Evolutionary conservation across 2,888 invertebrate genomes (phyloP).

Genomic region (Chymomyza amoena): DNA sequence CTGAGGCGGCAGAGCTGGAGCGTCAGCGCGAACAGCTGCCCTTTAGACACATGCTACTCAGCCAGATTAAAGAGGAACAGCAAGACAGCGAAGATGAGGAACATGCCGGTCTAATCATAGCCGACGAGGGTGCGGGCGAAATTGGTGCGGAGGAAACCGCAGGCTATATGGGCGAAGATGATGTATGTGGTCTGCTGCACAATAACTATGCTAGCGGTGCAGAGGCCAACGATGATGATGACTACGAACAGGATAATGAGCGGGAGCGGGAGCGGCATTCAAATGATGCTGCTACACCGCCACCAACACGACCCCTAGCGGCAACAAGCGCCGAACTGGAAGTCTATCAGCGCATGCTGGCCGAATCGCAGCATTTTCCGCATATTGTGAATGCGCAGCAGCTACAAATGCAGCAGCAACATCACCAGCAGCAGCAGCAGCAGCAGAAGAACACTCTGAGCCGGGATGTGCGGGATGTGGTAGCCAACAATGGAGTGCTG

Average conservation of each 20-base stretch:
- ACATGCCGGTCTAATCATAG: conserved; percentile 23
- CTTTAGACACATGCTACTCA: conserved; percentile 49
- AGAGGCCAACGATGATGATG: conserved; percentile 31
- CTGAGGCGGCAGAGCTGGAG: conserved; percentile 12
- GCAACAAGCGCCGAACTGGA: conserved; percentile 33
- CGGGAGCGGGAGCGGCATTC: conserved; percentile 44
- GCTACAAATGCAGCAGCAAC: conserved; percentile 61
- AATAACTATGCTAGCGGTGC: conserved; percentile 39
- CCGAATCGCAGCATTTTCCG: conserved; percentile 57
- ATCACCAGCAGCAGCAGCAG: conserved; percentile 44
- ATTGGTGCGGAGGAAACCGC: conserved; percentile 70
- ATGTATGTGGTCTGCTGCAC: conserved; percentile 57
- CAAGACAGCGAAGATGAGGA: conserved; percentile 66
- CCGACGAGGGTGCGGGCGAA: conserved; percentile 35
- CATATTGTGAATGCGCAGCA: conserved; percentile 66
- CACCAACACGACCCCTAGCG: conserved; percentile 17
- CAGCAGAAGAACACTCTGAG: conserved; percentile 19
- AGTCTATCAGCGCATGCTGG: conserved; percentile 58
- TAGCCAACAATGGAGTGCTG: conserved; percentile 46
- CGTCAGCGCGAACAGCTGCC: conserved; percentile 43
- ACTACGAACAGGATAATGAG: conserved; percentile 41
- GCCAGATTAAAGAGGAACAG: conserved; percentile 61
- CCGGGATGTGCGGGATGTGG: not conserved
- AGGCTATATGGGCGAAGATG: conserved; percentile 62
- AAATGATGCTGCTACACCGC: conserved; percentile 25